Evolutionary conservation across 1,140 invertebrate species (phyloP).

Genomic region (Latrodectus geometricus): DNA sequence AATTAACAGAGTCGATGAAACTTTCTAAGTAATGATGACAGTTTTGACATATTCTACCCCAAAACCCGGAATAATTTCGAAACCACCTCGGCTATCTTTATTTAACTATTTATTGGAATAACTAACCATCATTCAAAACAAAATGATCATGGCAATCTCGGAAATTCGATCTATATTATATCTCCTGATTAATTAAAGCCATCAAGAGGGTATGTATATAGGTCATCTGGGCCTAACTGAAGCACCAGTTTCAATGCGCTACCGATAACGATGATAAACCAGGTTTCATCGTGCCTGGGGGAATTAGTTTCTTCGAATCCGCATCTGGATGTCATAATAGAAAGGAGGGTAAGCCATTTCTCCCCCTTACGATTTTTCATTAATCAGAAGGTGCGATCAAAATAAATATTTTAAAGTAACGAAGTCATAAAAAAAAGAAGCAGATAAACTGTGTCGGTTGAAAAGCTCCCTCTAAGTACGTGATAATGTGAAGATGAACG

Average conservation of each 20-base stretch:
- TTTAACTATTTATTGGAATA: neutral
- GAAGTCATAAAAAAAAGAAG: constrained; percentile 40
- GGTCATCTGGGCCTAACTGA: neutral
- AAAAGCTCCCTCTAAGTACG: constrained; percentile 33
- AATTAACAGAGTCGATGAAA: neutral
- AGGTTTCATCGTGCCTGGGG: neutral
- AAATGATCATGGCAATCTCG: neutral
- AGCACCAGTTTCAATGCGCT: too few species aligned
- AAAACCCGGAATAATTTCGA: neutral
- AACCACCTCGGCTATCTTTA: neutral
- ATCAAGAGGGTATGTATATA: neutral
- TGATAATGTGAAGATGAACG: constrained; percentile 58
- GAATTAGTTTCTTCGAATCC: neutral
- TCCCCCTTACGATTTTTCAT: constrained; percentile 12
- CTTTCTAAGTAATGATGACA: neutral
- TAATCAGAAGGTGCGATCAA: constrained; percentile 51
- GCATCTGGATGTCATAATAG: neutral
- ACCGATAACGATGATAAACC: neutral
- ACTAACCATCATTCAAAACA: neutral
- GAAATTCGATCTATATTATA: neutral
- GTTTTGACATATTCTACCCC: neutral
- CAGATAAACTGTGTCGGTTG: constrained; percentile 41
- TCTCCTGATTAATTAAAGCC: neutral
- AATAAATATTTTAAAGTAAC: constrained; percentile 60
- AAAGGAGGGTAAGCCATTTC: neutral